A percentile compares a stretch with the other conserved stretches of the same genome.
Conservation (phyloP, 2,113 vertebrate species). For the Oreochromis spilurus region DNA sequence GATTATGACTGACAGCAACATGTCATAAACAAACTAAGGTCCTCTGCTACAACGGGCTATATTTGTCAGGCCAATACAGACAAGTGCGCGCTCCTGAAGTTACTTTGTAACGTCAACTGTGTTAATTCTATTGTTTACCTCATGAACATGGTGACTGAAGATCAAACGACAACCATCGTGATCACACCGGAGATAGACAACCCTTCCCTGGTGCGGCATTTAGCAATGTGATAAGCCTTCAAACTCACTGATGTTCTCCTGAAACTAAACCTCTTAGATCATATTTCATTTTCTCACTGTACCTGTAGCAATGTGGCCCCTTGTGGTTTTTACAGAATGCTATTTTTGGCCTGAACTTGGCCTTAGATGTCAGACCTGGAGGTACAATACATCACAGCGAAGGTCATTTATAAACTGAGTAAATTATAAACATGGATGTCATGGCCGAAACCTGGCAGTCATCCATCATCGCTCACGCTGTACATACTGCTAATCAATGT, state of each 20-base stretch:
- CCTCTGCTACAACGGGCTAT: not conserved
- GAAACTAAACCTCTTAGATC: slow-evolving; percentile 17
- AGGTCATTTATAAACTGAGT: slow-evolving; percentile 39
- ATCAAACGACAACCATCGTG: not conserved
- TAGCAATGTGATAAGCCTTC: slow-evolving; percentile 33
- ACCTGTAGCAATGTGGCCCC: slow-evolving; percentile 30
- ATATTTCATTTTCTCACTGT: slow-evolving; percentile 27
- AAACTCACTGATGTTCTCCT: slow-evolving; percentile 16
- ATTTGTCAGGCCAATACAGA: not conserved
- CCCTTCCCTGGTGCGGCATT: not conserved
- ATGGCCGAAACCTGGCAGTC: slow-evolving; percentile 18
- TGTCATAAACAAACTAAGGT: not conserved
- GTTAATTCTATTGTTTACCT: not conserved
- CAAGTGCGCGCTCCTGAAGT: not conserved
- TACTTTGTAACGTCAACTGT: not conserved
- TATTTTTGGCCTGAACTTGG: slow-evolving; percentile 34
- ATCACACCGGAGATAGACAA: not conserved
- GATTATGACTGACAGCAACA: not conserved
- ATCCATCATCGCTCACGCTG: slow-evolving; percentile 25
- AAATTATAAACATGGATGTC: slow-evolving; percentile 59
- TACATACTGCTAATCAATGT: slow-evolving; percentile 40
- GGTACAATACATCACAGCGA: slow-evolving; percentile 11
- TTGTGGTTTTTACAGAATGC: slow-evolving; percentile 11
- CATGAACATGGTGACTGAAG: not conserved
- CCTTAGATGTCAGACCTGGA: slow-evolving; percentile 9